Evolutionary conservation across 2,888 invertebrate genomes (phyloP), one percentile per base, ranked within the genome.

Genomic region (Pemphredon lugubris): DNA sequence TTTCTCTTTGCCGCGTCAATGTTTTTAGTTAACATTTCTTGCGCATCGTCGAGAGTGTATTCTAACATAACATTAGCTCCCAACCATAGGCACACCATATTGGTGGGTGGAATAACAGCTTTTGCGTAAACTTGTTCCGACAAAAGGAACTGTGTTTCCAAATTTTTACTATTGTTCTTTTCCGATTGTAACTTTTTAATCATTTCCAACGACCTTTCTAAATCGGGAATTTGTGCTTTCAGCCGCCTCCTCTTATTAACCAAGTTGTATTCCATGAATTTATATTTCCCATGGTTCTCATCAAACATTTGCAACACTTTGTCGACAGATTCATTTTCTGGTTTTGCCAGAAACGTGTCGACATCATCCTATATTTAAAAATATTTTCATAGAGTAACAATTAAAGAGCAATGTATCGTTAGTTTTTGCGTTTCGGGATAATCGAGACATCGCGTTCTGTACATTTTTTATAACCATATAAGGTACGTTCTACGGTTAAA

Each of bases 1-100:
- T 96, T 96, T 85, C 94, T 94, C 81, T 94, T 94, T 9, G 98
- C 98, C 50, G 96, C 94, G 55, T 93, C 93, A 89, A 96, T 94
- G 89, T 97, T 97, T 84, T 96, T 95, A 65, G 93, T 93, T 20
- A 98, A 91, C 60, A 98, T 91, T 67, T 93, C 92, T 88, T 96
- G 94, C 26, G 98, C 98, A 91, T 98, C 98, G 77, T 96, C 95
- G 80, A 98, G 91, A 21, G 94, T 93, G 91, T 98, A 99, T 90
- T 99, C 98, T 84, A 99, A 91, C 98, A 99, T 99, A 3, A 98
- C 97, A 92, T 98, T 98, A 1, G 98, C 96, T 42, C 96, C 96
- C 58, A 96, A 90, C 95, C 96, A 96, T 58, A 96, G 90, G 79
- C 93, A 95, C 11, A 98, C 98, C 84, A 93, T 96, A 83, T 98